phyloP scores from a whole-genome alignment of 1,140 invertebrate genomes.

The Panulirus ornatus region DNA sequence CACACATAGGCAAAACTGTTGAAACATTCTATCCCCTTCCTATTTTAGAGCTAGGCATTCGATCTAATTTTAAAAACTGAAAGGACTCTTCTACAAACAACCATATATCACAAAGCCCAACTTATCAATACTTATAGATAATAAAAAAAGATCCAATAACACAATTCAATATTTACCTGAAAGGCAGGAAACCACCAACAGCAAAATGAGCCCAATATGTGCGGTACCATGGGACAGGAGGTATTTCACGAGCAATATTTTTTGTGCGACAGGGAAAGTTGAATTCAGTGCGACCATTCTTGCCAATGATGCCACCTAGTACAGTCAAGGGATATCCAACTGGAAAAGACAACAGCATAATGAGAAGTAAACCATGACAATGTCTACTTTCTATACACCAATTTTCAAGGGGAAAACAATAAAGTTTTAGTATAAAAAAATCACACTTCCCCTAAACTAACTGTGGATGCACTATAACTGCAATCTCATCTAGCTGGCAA shows the following conservation, averaged over 20 bases:
- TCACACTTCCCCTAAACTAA: no score
- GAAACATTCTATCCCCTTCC: no score
- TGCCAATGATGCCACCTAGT: constrained; percentile 81
- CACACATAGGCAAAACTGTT: no score
- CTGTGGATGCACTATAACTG: no score
- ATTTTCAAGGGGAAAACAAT: background rate
- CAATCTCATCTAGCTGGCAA: no score
- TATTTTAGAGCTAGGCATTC: no score
- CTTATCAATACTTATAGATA: no score
- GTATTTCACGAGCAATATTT: constrained; percentile 81
- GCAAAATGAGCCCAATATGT: constrained; percentile 79
- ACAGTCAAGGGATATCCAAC: constrained; percentile 81
- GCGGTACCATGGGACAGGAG: constrained; percentile 80
- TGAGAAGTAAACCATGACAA: background rate
- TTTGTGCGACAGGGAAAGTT: constrained; percentile 81
- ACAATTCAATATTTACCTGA: constrained; percentile 78
- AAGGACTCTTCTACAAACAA: no score
- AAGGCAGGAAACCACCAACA: constrained; percentile 81
- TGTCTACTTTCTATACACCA: background rate
- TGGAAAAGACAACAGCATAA: constrained; percentile 75
- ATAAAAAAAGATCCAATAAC: background rate
- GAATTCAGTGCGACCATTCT: constrained; percentile 79
- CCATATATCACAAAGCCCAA: no score
- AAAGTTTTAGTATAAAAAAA: background rate
- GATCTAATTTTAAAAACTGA: no score